A percentile compares a stretch with the other conserved stretches of the same genome.
phyloP scores from a whole-genome alignment of 2,888 invertebrate genomes.

The Heliothis peltigera region DNA sequence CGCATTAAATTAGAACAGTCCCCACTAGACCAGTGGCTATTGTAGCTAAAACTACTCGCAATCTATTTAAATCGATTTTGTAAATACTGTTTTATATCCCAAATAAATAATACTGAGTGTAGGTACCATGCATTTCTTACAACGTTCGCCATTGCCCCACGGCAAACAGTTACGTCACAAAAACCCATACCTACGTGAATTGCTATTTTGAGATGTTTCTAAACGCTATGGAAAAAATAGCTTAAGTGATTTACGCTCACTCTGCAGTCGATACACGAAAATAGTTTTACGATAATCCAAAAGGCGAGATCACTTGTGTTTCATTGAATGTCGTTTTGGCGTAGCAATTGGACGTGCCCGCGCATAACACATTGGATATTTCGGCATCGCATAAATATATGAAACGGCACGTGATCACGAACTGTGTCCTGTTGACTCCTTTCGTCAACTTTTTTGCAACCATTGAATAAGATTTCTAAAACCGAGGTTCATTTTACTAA shows the following conservation, averaged over 20 bases:
- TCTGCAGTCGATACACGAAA: conserved; percentile 77
- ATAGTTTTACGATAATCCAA: conserved; percentile 83
- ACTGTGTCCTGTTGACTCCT: conserved; percentile 37
- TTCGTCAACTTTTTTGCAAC: conserved; percentile 20
- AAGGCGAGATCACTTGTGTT: conserved; percentile 60
- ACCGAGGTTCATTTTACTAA: too few species aligned
- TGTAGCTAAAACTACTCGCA: conserved; percentile 19
- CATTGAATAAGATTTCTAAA: not conserved
- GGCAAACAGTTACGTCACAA: conserved; percentile 72
- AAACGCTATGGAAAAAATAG: conserved; percentile 80
- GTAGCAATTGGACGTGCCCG: conserved; percentile 57
- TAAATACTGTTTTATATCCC: conserved; percentile 39
- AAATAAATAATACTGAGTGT: conserved; percentile 31
- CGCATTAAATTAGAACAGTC: conserved; percentile 24
- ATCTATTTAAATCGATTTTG: conserved; percentile 32
- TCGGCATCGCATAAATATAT: conserved; percentile 56
- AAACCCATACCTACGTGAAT: conserved; percentile 72
- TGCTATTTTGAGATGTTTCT: conserved; percentile 81
- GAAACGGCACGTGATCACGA: conserved; percentile 35
- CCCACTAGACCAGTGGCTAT: conserved; percentile 5
- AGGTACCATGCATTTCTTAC: conserved; percentile 25
- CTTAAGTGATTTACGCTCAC: conserved; percentile 81
- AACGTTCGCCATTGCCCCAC: conserved; percentile 45
- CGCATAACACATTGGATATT: conserved; percentile 66
- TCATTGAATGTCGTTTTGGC: conserved; percentile 54